phyloP scores from a whole-genome alignment of 2,888 invertebrate species.

The Nowickia ferox region DNA sequence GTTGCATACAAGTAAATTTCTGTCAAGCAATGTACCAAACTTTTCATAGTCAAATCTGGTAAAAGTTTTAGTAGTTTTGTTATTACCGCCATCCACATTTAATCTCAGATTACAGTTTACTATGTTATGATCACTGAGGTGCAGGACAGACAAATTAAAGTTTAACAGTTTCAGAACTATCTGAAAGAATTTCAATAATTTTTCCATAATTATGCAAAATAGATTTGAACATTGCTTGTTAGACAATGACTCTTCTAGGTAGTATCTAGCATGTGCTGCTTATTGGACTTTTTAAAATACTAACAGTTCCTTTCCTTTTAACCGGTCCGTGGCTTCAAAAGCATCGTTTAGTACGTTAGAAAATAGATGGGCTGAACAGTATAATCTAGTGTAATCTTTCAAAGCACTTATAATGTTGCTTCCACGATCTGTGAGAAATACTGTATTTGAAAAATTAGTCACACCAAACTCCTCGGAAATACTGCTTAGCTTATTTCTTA shows the following conservation, averaged over 20 bases:
- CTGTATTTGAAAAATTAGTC: not conserved
- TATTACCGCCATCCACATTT: too few relatives aligned
- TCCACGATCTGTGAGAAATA: constrained; percentile 40
- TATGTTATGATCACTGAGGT: too few relatives aligned
- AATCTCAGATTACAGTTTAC: too few relatives aligned
- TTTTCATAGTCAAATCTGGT: too few relatives aligned
- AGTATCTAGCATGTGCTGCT: constrained; percentile 55
- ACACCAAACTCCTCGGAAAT: constrained; percentile 50
- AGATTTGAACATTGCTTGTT: constrained; percentile 55
- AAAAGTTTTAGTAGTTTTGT: too few relatives aligned
- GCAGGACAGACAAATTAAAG: constrained; percentile 48
- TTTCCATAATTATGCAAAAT: too few relatives aligned
- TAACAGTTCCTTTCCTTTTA: constrained; percentile 43
- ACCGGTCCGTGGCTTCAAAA: constrained; percentile 8
- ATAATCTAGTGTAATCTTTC: constrained; percentile 47
- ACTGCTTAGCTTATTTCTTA: constrained; percentile 35
- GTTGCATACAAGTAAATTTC: too few relatives aligned
- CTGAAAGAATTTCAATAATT: constrained; percentile 47
- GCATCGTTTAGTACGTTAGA: constrained; percentile 16
- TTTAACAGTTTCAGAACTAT: constrained; percentile 56
- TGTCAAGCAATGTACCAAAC: too few relatives aligned
- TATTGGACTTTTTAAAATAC: constrained; percentile 66
- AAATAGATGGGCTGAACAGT: constrained; percentile 52
- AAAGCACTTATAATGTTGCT: constrained; percentile 52
- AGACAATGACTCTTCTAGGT: constrained; percentile 59